Percentiles rank a stretch among this genome's conserved stretches.
Conservation (phyloP, 2,888 invertebrate species). For the Brachyopa scutellaris region DNA sequence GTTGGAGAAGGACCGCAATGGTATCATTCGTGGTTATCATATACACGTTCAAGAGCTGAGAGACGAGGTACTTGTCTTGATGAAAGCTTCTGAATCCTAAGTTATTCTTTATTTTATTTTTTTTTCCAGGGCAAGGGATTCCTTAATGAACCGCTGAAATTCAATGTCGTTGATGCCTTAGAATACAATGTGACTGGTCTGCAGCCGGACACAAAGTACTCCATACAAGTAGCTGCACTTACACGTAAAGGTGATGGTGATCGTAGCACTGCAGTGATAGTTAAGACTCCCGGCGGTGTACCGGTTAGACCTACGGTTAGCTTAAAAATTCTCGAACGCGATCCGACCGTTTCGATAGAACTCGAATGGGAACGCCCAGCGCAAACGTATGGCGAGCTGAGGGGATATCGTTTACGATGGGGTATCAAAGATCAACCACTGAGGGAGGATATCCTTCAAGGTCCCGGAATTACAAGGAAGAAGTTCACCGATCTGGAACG, state of each 20-base stretch:
- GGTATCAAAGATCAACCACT: conserved; percentile 92
- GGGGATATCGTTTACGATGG: conserved; percentile 93
- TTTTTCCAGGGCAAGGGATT: conserved; percentile 83
- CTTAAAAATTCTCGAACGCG: conserved; percentile 91
- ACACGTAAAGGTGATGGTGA: conserved; percentile 98
- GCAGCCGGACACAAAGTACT: conserved; percentile 97
- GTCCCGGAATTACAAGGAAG: conserved; percentile 87
- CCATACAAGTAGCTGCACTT: conserved; percentile 96
- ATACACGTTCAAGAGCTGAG: conserved; percentile 96
- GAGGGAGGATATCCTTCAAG: conserved; percentile 88
- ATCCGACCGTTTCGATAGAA: conserved; percentile 93
- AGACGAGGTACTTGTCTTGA: conserved; percentile 91
- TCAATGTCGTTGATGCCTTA: conserved; percentile 91
- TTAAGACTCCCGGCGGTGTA: conserved; percentile 96
- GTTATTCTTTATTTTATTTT: neutral
- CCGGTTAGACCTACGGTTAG: conserved; percentile 92
- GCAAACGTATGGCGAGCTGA: conserved; percentile 93
- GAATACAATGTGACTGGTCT: conserved; percentile 93
- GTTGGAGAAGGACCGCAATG: conserved; percentile 94
- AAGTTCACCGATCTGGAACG: conserved; percentile 92
- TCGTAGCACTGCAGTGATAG: conserved; percentile 91
- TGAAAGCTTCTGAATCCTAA: too few species aligned
- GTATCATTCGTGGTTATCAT: conserved; percentile 98
- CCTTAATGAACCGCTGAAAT: conserved; percentile 93
- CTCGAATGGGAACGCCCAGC: conserved; percentile 96